Conservation (phyloP, 2,797 vertebrate genomes). For the Orestias chungarensis region DNA sequence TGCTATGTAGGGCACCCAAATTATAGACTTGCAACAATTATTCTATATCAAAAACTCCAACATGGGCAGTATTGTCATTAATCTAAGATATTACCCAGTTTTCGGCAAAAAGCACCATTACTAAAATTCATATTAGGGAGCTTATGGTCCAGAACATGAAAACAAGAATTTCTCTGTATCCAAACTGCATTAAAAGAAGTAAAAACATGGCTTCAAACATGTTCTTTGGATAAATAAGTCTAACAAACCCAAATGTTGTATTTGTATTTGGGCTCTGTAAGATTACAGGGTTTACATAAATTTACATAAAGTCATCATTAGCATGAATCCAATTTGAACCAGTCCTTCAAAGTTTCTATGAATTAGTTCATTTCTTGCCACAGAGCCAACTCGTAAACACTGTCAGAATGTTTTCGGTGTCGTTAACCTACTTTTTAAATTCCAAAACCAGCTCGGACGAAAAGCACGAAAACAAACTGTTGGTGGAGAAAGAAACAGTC, state of each 20-base stretch:
- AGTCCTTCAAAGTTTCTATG: too few relatives aligned
- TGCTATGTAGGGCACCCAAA: slow-evolving; percentile 25
- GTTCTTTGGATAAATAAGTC: not conserved
- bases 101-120: slow-evolving; percentile 40
- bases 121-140: slow-evolving; percentile 13
- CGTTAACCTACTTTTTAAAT: too few relatives aligned
- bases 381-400: too few relatives aligned
- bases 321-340: too few relatives aligned
- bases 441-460: too few relatives aligned
- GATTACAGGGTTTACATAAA: too few relatives aligned
- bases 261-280: not conserved
- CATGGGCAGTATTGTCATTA: slow-evolving; percentile 31
- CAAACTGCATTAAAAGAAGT: not conserved
- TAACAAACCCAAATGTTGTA: not conserved
- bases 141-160: not conserved
- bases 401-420: too few relatives aligned
- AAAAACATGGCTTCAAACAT: too few relatives aligned
- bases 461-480: too few relatives aligned
- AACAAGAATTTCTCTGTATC: not conserved
- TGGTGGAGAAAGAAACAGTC: too few relatives aligned
- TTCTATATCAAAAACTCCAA: slow-evolving; percentile 24
- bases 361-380: too few relatives aligned
- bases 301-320: too few relatives aligned
- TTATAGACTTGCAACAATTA: not conserved
- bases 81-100: slow-evolving; percentile 33